These are phyloP conservation scores for Xiphorhynchus elegans DNA, from an alignment of 2,113 vertebrate species.

Conservation along the genomic window DNA sequence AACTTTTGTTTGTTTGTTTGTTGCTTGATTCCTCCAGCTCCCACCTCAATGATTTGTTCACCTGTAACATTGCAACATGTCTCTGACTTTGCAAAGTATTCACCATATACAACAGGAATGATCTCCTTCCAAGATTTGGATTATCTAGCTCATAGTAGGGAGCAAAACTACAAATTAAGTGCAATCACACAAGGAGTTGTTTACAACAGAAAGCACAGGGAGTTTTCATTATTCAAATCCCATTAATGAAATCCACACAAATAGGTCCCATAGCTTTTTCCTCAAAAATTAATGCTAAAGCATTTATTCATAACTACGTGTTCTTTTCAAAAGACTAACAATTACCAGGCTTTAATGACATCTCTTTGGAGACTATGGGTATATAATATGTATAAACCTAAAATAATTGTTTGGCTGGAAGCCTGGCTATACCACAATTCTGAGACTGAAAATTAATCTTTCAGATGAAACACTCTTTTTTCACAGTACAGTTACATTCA, in stretches of 20 bases:
- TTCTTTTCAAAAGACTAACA: slow-evolving; percentile 2
- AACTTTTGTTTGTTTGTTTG: not conserved
- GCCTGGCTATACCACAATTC: not conserved
- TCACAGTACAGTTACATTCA: not conserved
- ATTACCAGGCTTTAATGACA: slow-evolving; percentile 1
- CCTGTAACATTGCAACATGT: not conserved
- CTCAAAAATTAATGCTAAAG: not conserved
- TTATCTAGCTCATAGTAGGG: not conserved
- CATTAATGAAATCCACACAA: not conserved
- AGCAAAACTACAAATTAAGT: not conserved
- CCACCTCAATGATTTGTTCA: not conserved
- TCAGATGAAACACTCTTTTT: not conserved
- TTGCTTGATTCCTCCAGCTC: not conserved
- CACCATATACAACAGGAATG: not conserved
- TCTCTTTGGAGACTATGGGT: not conserved
- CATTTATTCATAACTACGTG: not conserved
- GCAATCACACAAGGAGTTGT: not conserved
- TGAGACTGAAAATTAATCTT: slow-evolving; percentile 21
- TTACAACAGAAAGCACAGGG: not conserved
- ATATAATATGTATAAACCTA: not conserved
- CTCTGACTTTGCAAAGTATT: not conserved
- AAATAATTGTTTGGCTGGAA: slow-evolving; percentile 25
- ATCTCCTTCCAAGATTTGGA: not conserved
- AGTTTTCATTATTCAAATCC: not conserved
- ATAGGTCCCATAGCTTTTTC: not conserved